Base-by-base conservation (phyloP, 2,797 vertebrate species). In the Glossophaga mutica region DNA sequence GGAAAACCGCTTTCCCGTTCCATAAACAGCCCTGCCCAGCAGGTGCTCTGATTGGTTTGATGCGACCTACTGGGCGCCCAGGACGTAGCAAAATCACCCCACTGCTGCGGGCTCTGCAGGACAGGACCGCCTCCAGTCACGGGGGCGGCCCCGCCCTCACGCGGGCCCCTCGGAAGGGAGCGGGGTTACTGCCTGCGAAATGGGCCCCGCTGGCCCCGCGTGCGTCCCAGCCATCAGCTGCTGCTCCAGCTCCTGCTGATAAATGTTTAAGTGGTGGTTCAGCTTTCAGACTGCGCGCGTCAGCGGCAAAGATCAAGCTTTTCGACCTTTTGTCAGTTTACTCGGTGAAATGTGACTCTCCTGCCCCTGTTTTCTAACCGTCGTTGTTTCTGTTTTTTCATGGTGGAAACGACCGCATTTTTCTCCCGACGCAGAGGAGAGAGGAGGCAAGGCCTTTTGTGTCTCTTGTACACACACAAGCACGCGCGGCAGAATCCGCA, bases 281-380 rank as follows among this genome's bases (percentile, higher is more conserved):
- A 96, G 97, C 97, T 98, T 98, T 98, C 98, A 97, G 98, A 70
- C 91, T 81, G 50, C 94, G 95, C 90, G 65, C 90, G 59, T 86
- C 95, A 22, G 97, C 74, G 96, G 97, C 98, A 96, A 89, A 95
- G 98, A 97, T 98, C 98, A 98, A 98, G 97, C 97, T 98, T 98
- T 98, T 94, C 98, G 98, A 98, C 98, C 98, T 98, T 98, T 97
- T 95, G 96, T 97, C 97, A 98, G 96, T 98, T 98, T 98, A 74
- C 96, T 97, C 79, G n/a, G 94, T 97, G 98, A 98, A 98, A 98
- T 67, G 91, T 18, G 86, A 98, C 93, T 97, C 97, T 81, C 29
- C 83, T 74, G 91, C 50, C 0, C 9, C 62, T 95, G 96, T 95
- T 44, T 32, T 24, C 76, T n/a, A 22, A 44, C 44, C 2, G 46